Evolutionary conservation across 2,888 invertebrate species (phyloP).

Genomic region (Syrista parreyssii): DNA sequence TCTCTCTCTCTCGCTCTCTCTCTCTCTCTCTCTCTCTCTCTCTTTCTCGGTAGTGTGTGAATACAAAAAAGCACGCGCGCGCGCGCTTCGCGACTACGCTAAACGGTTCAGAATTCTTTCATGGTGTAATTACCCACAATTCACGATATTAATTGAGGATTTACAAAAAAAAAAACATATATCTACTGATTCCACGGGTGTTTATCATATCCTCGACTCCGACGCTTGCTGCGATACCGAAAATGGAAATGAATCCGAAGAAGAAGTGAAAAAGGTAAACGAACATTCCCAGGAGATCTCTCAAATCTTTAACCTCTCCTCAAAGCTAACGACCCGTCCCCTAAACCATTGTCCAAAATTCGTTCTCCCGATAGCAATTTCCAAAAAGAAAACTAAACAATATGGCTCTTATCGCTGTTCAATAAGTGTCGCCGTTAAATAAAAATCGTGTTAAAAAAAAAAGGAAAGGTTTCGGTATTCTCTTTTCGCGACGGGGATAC

Average conservation of each 20-base stretch:
- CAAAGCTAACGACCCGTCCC: neutral
- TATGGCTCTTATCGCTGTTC: neutral
- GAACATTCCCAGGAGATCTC: neutral
- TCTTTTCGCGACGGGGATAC: neutral
- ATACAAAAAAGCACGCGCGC: neutral
- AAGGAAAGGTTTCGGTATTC: neutral
- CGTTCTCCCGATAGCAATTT: neutral
- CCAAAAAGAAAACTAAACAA: neutral
- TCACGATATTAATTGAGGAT: neutral
- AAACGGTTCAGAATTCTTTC: neutral
- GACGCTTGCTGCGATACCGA: neutral
- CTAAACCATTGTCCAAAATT: neutral
- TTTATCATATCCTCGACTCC: neutral
- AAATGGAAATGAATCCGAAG: neutral
- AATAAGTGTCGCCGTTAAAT: neutral
- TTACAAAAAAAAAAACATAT: neutral
- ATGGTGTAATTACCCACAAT: neutral
- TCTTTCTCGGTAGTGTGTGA: slow-evolving; percentile 9
- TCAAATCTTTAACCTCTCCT: neutral
- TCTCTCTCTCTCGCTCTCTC: slow-evolving; percentile 16
- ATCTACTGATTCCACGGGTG: neutral
- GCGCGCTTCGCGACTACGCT: neutral
- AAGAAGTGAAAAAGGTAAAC: neutral
- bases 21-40: slow-evolving; percentile 13
- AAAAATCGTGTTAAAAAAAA: neutral